Percentiles rank a stretch among this genome's conserved stretches.
Evolutionary conservation across 2,113 vertebrate species (phyloP).

Genomic region (Falco punctatus): DNA sequence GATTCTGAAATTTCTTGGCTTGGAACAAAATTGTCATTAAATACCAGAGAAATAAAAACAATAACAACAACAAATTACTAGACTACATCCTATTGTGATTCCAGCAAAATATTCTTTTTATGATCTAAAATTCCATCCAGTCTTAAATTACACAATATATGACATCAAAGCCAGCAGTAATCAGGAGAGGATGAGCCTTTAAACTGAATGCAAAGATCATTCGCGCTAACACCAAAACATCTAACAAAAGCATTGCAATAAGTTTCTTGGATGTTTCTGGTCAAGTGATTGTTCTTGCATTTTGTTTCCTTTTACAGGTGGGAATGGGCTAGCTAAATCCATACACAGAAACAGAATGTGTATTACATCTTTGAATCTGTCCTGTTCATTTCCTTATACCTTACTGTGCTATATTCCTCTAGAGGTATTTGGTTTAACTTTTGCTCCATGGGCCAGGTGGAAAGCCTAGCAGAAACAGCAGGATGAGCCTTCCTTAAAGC

Average conservation of each 20-base stretch:
- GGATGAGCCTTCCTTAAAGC: not conserved
- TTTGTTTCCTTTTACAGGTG: not conserved
- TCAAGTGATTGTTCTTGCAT: not conserved
- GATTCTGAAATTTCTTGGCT: not conserved
- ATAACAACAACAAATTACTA: not conserved
- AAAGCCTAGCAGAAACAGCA: not conserved
- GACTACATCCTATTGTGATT: not conserved
- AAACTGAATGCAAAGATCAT: not conserved
- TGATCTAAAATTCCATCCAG: not conserved
- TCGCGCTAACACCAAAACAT: not conserved
- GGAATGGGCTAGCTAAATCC: not conserved
- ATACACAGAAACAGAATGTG: not conserved
- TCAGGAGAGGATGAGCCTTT: not conserved
- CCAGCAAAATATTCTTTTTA: not conserved
- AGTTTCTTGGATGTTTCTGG: not conserved
- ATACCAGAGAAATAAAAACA: not conserved
- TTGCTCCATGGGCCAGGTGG: not conserved
- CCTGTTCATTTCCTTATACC: not conserved
- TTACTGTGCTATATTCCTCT: not conserved
- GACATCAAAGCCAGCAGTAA: not conserved
- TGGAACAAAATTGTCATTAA: not conserved
- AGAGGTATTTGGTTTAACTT: not conserved
- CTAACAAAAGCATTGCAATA: not conserved
- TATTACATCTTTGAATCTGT: not conserved
- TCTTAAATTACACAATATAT: not conserved